A percentile compares a stretch with the other conserved stretches of the same genome.
phyloP scores from a whole-genome alignment of 1,140 invertebrate genomes.

The Lordiphosa stackelbergi region DNA sequence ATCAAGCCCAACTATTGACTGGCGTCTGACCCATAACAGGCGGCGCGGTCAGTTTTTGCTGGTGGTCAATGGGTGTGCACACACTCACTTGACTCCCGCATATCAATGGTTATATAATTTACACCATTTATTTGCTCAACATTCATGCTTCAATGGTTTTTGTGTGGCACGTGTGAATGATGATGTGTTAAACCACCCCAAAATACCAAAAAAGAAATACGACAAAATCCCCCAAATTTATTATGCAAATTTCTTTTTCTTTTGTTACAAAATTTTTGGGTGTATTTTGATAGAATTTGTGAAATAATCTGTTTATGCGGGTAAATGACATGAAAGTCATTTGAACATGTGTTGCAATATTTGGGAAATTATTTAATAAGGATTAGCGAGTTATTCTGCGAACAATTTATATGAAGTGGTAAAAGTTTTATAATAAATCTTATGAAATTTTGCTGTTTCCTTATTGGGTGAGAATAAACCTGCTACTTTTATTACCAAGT shows the following conservation, averaged over 20 bases:
- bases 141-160: conserved; percentile 30
- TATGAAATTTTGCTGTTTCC: too few relatives aligned
- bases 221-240: conserved; percentile 23
- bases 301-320: conserved; percentile 17
- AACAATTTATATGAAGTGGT: conserved; percentile 9
- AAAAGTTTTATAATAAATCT: background rate
- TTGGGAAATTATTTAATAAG: background rate
- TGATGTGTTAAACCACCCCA: conserved; percentile 27
- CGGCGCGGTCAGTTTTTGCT: conserved; percentile 35
- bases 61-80: conserved; percentile 45
- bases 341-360: conserved; percentile 39
- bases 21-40: conserved; percentile 36
- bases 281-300: conserved; percentile 5
- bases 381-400: background rate
- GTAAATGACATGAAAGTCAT: conserved; percentile 38
- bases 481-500: too few relatives aligned
- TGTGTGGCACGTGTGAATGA: conserved; percentile 25
- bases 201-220: background rate
- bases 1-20: conserved; percentile 37
- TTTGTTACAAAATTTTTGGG: conserved; percentile 8
- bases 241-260: conserved; percentile 50
- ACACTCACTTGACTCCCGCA: conserved; percentile 30
- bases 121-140: conserved; percentile 56
- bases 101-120: conserved; percentile 55
- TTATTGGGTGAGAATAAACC: too few relatives aligned